Evolutionary conservation across 2,797 vertebrate genomes (phyloP).

Genomic region (Sibirionetta formosa): DNA sequence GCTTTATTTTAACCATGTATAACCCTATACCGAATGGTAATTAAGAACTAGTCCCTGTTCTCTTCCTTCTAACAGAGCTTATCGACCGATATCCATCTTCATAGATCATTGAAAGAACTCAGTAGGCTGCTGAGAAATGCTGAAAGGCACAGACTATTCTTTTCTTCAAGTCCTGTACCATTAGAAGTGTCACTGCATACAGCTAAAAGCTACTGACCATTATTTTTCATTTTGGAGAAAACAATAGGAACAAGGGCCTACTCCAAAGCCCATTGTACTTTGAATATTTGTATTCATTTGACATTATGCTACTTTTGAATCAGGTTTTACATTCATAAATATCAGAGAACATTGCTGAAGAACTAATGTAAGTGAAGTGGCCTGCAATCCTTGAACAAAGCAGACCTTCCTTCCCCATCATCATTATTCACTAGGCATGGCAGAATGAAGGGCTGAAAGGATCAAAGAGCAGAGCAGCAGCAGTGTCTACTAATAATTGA

Average conservation of each 20-base stretch:
- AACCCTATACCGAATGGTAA: background rate
- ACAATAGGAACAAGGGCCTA: background rate
- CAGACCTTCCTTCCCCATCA: constrained; percentile 34
- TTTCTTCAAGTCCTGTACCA: background rate
- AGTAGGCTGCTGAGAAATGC: background rate
- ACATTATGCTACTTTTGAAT: background rate
- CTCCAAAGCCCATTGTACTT: background rate
- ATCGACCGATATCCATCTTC: background rate
- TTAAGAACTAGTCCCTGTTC: background rate
- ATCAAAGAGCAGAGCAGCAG: constrained; percentile 62
- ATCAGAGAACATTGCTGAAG: constrained; percentile 11
- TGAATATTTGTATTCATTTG: background rate
- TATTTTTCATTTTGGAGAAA: background rate
- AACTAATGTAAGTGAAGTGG: constrained; percentile 36
- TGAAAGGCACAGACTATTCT: background rate
- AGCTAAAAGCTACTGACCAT: background rate
- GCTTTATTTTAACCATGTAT: background rate
- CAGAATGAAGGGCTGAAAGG: constrained; percentile 62
- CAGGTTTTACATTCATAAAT: constrained; percentile 36
- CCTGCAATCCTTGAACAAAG: constrained; percentile 32
- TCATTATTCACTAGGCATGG: constrained; percentile 46
- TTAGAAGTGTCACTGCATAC: background rate
- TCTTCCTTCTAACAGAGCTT: background rate
- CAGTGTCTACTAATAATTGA: constrained; percentile 56
- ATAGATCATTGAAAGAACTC: background rate